A percentile compares a stretch with the other conserved stretches of the same genome.
These are phyloP conservation scores for Perizoma flavofasciatum DNA, from an alignment of 2,888 invertebrate species.

Conservation along the genomic window DNA sequence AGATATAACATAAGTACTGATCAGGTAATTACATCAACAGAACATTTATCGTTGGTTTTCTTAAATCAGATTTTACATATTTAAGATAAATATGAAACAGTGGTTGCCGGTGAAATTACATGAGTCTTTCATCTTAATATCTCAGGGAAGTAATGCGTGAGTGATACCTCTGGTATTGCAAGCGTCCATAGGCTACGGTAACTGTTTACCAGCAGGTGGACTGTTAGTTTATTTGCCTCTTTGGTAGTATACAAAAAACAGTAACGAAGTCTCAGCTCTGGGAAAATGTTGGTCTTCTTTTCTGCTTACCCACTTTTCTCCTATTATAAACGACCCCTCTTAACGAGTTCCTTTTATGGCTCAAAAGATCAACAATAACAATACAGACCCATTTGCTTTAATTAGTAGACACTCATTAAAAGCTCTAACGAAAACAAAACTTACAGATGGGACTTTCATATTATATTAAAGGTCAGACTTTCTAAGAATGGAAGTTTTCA, in stretches of 20 bases:
- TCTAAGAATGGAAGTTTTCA: not conserved
- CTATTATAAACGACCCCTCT: conserved; percentile 62
- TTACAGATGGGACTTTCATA: conserved; percentile 2
- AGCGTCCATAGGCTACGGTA: too few species aligned
- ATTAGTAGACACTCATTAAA: conserved; percentile 50
- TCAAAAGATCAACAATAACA: conserved; percentile 61
- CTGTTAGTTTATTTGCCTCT: too few species aligned
- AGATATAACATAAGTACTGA: conserved; percentile 26
- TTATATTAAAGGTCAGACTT: conserved; percentile 1
- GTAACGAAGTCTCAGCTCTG: conserved; percentile 57
- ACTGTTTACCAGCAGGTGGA: too few species aligned
- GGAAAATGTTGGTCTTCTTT: conserved; percentile 61
- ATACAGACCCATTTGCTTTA: conserved; percentile 58
- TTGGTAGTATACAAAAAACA: conserved; percentile 37
- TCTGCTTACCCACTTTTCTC: conserved; percentile 49
- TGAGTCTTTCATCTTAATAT: too few species aligned
- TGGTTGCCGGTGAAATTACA: too few species aligned
- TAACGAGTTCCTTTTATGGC: conserved; percentile 69
- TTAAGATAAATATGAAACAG: too few species aligned
- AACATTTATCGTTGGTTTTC: conserved; percentile 19
- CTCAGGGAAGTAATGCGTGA: too few species aligned
- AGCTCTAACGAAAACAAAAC: conserved; percentile 20
- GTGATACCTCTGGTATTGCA: too few species aligned
- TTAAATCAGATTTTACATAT: conserved; percentile 51
- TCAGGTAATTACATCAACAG: conserved; percentile 7